Evolutionary conservation across 1,140 invertebrate species (phyloP).

Genomic region (Drosophila arawakana): DNA sequence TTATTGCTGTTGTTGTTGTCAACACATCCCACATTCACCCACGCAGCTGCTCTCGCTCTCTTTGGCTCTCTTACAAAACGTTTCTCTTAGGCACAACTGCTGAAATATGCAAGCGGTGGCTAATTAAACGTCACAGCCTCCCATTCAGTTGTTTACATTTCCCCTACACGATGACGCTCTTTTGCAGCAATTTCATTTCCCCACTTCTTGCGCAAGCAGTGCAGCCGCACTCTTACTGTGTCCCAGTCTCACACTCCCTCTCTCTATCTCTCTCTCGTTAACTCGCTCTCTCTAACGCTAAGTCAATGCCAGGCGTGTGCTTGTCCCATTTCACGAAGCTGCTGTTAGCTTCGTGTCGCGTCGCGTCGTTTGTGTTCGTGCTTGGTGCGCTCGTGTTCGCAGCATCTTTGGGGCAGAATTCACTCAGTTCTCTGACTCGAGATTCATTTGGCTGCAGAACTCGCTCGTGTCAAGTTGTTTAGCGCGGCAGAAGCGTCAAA

Average conservation of each 20-base stretch:
- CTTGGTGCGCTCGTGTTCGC: constrained; percentile 36
- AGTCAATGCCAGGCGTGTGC: not conserved
- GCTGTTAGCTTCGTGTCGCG: constrained; percentile 15
- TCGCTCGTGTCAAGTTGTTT: constrained; percentile 79
- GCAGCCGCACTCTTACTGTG: constrained; percentile 9
- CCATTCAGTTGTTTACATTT: constrained; percentile 75
- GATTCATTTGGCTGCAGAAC: constrained; percentile 83
- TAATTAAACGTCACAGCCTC: constrained; percentile 77
- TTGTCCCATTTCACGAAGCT: constrained; percentile 48
- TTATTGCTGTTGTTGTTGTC: constrained; percentile 14
- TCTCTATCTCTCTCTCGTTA: constrained; percentile 8
- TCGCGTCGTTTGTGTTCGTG: constrained; percentile 17
- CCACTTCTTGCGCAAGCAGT: constrained; percentile 32
- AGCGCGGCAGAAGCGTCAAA: constrained; percentile 37
- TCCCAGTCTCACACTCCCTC: constrained; percentile 12
- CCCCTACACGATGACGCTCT: constrained; percentile 44
- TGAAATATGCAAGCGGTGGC: constrained; percentile 81
- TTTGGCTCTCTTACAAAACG: constrained; percentile 39
- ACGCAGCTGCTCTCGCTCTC: not conserved
- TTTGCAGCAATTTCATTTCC: constrained; percentile 14
- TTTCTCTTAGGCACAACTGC: constrained; percentile 19
- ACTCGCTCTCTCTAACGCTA: not conserved
- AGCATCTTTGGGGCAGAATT: constrained; percentile 68
- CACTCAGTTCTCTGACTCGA: constrained; percentile 30
- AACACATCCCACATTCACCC: constrained; percentile 15